Percentiles rank a stretch among this genome's conserved stretches.
phyloP scores from a whole-genome alignment of 2,888 invertebrate genomes.

The Rotaria macrura region DNA sequence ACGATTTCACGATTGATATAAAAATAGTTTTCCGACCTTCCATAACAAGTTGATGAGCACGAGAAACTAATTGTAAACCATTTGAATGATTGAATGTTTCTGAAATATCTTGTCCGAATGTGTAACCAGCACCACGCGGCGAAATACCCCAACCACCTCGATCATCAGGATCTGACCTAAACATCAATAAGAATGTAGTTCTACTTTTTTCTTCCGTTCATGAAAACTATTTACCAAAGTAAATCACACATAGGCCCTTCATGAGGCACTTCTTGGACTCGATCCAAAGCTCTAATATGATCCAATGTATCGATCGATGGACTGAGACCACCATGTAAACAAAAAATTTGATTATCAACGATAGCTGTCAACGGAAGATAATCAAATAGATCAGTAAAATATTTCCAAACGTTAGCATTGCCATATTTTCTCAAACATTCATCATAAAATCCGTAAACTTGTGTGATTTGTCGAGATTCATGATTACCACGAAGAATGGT shows the following conservation, averaged over 20 bases:
- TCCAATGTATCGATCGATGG: constrained; percentile 98
- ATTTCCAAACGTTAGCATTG: constrained; percentile 99
- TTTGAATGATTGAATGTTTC: constrained; percentile 99
- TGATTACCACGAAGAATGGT: constrained; percentile 98
- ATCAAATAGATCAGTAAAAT: constrained; percentile 98
- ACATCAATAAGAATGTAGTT: not conserved
- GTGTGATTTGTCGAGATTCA: constrained; percentile 96
- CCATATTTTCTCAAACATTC: constrained; percentile 98
- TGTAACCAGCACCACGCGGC: constrained; percentile 96
- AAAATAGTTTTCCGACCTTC: constrained; percentile 65
- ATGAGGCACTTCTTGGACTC: constrained; percentile 61
- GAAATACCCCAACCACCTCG: constrained; percentile 99
- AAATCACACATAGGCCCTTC: constrained; percentile 96
- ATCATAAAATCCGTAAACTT: constrained; percentile 97
- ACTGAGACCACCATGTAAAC: constrained; percentile 93
- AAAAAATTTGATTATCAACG: constrained; percentile 94
- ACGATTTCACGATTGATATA: not conserved
- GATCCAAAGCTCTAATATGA: constrained; percentile 92
- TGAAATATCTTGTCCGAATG: constrained; percentile 98
- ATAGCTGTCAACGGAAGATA: constrained; percentile 94
- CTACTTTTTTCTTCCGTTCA: no score
- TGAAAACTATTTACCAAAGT: constrained; percentile 62
- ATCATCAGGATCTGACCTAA: constrained; percentile 85
- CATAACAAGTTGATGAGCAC: constrained; percentile 99
- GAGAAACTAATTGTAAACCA: constrained; percentile 89